These are phyloP conservation scores for Chaenocephalus aceratus DNA, from an alignment of 2,113 vertebrate genomes.

Conservation along the genomic window DNA sequence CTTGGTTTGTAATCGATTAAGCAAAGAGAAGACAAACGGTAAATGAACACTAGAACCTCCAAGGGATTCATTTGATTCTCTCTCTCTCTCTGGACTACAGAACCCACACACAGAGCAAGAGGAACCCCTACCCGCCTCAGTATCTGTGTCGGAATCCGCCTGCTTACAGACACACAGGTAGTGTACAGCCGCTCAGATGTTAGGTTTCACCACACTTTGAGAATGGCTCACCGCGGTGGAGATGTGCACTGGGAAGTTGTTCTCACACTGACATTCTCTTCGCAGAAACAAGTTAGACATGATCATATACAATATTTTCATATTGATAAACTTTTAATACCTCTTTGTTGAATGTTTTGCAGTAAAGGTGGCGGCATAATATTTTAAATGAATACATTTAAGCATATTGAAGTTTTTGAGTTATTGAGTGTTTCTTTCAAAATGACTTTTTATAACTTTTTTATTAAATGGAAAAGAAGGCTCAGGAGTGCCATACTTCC, in stretches of 20 bases:
- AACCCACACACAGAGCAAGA: conserved; percentile 92
- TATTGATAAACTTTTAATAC: background rate
- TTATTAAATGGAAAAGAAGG: background rate
- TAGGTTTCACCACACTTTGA: background rate
- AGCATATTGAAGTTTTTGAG: background rate
- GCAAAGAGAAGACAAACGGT: too few species aligned
- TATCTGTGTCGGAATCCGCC: conserved; percentile 87
- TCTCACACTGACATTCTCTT: background rate
- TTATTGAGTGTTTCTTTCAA: too few species aligned
- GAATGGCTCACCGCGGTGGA: background rate
- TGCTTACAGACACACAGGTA: conserved; percentile 65
- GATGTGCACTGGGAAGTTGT: background rate
- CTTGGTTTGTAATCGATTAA: too few species aligned
- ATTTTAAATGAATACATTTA: background rate
- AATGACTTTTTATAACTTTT: background rate
- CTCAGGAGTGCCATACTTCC: background rate
- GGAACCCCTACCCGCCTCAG: conserved; percentile 88
- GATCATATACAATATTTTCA: background rate
- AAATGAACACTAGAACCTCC: too few species aligned
- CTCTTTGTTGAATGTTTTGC: background rate
- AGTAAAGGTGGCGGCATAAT: background rate
- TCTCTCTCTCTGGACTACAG: too few species aligned
- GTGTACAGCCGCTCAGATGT: conserved; percentile 18
- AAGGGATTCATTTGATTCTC: too few species aligned
- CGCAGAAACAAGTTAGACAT: background rate